Conservation (phyloP, 2,797 vertebrate genomes). For the Dromococcyx pavoninus region DNA sequence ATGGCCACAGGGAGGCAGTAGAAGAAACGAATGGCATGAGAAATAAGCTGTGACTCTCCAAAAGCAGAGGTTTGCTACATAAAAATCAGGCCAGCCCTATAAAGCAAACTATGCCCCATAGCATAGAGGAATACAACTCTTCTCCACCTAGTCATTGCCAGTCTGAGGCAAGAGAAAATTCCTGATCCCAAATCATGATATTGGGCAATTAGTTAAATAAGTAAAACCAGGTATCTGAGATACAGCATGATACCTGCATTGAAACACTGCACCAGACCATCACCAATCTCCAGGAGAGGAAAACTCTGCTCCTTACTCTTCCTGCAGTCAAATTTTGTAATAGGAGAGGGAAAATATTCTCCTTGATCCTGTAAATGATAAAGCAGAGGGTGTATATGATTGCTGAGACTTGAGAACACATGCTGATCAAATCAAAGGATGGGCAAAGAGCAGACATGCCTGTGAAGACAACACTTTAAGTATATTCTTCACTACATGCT, state of each 20-base stretch:
- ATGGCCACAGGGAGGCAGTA: not conserved
- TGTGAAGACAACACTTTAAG: not conserved
- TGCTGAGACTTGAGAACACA: not conserved
- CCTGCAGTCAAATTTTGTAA: not conserved
- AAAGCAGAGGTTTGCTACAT: not conserved
- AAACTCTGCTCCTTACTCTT: not conserved
- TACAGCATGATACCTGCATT: not conserved
- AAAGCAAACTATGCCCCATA: not conserved
- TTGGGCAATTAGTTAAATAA: not conserved
- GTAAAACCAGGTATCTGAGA: not conserved
- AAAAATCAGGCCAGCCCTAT: not conserved
- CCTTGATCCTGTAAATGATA: not conserved
- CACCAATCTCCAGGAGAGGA: not conserved
- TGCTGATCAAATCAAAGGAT: not conserved
- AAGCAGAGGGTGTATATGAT: not conserved
- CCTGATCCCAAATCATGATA: not conserved
- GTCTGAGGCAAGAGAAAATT: not conserved
- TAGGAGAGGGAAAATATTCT: not conserved
- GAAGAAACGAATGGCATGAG: not conserved
- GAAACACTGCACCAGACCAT: not conserved
- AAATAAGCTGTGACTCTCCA: not conserved
- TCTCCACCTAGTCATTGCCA: not conserved
- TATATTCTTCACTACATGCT: not conserved
- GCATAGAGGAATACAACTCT: not conserved
- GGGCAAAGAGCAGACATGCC: not conserved